Base-by-base conservation (phyloP, 2,888 invertebrate genomes). In the Gerosis bhagava region DNA sequence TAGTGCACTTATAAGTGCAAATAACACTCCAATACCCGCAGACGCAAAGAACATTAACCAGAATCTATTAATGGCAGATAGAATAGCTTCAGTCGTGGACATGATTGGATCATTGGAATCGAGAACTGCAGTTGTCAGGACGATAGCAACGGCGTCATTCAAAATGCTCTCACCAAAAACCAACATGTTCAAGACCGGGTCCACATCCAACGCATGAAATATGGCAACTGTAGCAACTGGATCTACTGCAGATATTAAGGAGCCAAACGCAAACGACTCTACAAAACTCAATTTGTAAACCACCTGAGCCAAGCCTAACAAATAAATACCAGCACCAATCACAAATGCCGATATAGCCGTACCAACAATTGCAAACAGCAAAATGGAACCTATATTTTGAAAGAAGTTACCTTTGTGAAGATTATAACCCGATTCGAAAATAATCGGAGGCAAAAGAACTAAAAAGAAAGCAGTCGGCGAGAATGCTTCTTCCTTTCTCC, bases 151-250 rank as follows among this genome's bases (percentile, higher is more conserved):
- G 19, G 99, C 99, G 91, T 99, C 99, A 83, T 99, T 99, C 3
- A 99, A 90, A 67, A 98, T 97, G 63, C 97, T 97, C 67, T 92
- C 92, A 16, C 97, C 98, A 89, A 99, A 99, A 1, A 99, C 99
- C 83, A 99, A 94, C 99, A 99, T 99, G 89, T 99, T 99, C 0
- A 99, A 90, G 3, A 99, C 95, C 0, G 98, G 98, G 77, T 99
- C 99, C 0, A 98, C 97, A 78, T 99, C 96, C 16, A 99, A 86
- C 1, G 98, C 98, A 83, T 99, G 98, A 73, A 99, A 99, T 60
- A 99, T 99, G 6, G 99, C 99, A 17, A 99, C 95, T 0, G 99
- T 99, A 3, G 99, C 99, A 0, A 99, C 99, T 0, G 99, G 99
- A 88, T 99, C 99, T 3, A 99, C 99, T 16, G 99, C 99, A 1